Conservation (phyloP, 2,797 vertebrate genomes). For the Sebastes trivittatus region DNA sequence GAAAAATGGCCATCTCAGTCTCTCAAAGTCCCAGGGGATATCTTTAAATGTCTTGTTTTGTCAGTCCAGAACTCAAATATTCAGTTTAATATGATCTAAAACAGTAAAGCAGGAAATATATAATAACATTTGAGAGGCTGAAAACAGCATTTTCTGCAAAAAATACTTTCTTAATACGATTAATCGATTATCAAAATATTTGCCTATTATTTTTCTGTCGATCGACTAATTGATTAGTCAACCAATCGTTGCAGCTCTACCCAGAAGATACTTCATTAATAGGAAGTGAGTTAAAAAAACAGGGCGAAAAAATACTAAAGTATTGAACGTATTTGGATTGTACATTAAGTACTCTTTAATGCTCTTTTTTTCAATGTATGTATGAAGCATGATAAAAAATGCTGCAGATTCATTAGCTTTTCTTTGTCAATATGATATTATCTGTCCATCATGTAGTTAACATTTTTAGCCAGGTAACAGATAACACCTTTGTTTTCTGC, state of each 20-base stretch:
- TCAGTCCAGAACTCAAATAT: accelerated
- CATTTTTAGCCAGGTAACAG: background rate
- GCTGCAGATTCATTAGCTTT: no score
- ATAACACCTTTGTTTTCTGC: background rate
- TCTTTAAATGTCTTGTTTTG: no score
- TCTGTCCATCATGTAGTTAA: background rate
- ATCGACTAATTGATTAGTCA: background rate
- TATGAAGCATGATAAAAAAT: background rate
- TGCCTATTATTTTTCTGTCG: no score
- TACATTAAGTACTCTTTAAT: background rate
- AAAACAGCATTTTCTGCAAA: no score
- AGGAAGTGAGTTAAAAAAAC: background rate
- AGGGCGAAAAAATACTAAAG: background rate
- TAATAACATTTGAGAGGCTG: no score
- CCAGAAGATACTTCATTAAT: background rate
- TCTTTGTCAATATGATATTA: accelerated
- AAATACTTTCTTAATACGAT: no score
- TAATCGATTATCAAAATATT: no score
- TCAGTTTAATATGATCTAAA: no score
- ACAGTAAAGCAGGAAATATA: no score
- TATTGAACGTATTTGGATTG: background rate
- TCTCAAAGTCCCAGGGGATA: no score
- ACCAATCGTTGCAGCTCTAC: background rate
- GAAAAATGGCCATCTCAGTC: no score
- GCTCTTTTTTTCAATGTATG: background rate